Evolutionary conservation across 2,113 vertebrate species (phyloP), one percentile per base, ranked within the genome.

Genomic region (Pomatostomus ruficeps): DNA sequence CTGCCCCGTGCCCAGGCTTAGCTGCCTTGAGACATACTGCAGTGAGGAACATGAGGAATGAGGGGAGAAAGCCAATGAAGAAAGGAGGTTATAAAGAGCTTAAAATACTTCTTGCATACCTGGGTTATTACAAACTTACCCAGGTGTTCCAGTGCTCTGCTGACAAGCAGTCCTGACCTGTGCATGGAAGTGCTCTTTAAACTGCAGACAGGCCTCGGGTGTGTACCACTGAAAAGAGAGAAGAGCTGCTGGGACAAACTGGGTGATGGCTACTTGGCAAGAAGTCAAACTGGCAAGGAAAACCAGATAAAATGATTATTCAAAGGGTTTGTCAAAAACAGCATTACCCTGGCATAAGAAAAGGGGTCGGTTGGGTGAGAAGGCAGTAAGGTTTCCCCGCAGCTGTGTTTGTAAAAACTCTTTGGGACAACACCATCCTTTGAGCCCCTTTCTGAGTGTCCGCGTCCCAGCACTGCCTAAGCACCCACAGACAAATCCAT

Each of bases 161-260:
- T 97, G 98, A 94, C 98, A 98, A 62, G 97, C 97, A 6, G 58
- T 73, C 57, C 92, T 98, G 75, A 98, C 97, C 91, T 97, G 96
- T 10, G 62, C 7, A 6, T 98, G 98, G 97, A 99, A 99, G 83
- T 99, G 97, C 13, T 97, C 97, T 92, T 98, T 98, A 66, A 98
- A 95, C 91, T 99, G 98, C 51, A 99, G 94, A 79, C 98, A 98
- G 76, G 99, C 98, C 29, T 98, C 97, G 4, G 98, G 98, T 2
- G 97, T 98, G 94, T 99, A 99, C 93, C 98, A 98, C 98, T 99
- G 96, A 70, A 95, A 94, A 92, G 1, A 89, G 74, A 68, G 65
- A 79, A 73, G 29, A 91, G 77, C 40, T 48, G 59, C 45, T 62
- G 55, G 29, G 19, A 63, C 78, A 76, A 40, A 86, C 29, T 18